Evolutionary conservation across 2,113 vertebrate genomes (phyloP).

Genomic region (Zosterops hypoxanthus): DNA sequence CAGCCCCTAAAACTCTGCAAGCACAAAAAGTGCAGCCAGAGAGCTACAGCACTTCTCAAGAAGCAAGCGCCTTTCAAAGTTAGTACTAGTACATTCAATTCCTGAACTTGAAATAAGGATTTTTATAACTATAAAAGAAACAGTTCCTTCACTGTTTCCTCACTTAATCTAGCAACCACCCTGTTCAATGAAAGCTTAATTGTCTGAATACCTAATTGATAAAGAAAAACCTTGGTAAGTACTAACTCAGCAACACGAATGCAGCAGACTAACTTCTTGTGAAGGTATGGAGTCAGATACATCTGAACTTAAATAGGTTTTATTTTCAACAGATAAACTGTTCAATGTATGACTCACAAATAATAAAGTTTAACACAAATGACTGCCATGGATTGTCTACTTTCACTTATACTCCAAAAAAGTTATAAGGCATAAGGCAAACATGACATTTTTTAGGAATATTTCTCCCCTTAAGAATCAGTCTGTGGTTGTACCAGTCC

Average conservation of each 20-base stretch:
- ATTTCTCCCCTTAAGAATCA: not conserved
- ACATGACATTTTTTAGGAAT: not conserved
- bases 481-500: not conserved
- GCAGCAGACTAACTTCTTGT: not conserved
- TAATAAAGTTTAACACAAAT: not conserved
- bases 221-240: not conserved
- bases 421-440: not conserved
- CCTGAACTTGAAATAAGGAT: not conserved
- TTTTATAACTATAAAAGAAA: not conserved
- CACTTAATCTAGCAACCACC: not conserved
- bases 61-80: not conserved
- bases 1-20: not conserved
- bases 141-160: not conserved
- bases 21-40: no score
- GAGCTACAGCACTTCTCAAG: not conserved
- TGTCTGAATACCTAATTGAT: not conserved
- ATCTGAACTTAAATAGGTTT: not conserved
- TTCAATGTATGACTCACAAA: not conserved
- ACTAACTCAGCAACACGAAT: not conserved
- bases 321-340: not conserved
- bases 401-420: not conserved
- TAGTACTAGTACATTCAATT: accelerated
- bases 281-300: not conserved
- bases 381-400: not conserved
- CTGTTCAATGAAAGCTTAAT: not conserved